phyloP scores from a whole-genome alignment of 2,797 vertebrate genomes.

The Otolemur crassicaudatus region DNA sequence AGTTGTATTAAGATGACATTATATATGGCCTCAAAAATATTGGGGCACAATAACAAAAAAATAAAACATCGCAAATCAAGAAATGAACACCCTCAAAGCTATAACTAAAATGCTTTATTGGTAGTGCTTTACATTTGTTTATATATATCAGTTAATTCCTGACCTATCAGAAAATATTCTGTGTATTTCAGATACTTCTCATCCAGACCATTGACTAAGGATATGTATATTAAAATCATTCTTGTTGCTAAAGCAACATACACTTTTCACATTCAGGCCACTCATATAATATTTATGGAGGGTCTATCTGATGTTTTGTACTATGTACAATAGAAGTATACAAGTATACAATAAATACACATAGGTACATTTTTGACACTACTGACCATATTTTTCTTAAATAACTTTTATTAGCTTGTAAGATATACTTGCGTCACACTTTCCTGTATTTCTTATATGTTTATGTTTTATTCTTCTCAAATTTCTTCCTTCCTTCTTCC shows the following conservation, averaged over 20 bases:
- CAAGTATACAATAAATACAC: neutral
- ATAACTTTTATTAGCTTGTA: neutral
- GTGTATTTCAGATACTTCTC: neutral
- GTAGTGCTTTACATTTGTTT: neutral
- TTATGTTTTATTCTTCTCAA: neutral
- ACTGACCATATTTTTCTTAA: neutral
- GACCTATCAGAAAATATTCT: neutral
- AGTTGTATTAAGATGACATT: neutral
- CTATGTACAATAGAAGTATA: neutral
- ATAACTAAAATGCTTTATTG: neutral
- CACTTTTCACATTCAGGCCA: neutral
- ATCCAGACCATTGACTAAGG: neutral
- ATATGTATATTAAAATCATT: neutral
- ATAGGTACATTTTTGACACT: neutral
- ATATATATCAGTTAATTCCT: neutral
- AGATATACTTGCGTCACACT: neutral
- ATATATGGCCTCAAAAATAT: neutral
- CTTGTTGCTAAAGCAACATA: neutral
- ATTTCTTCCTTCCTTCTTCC: neutral
- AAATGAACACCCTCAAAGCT: neutral
- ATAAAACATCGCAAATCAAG: neutral
- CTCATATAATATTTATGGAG: neutral
- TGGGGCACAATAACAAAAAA: neutral
- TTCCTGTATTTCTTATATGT: neutral
- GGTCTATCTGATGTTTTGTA: neutral